Evolutionary conservation across 2,888 invertebrate genomes (phyloP), one percentile per base, ranked within the genome.

Genomic region (Eilema caniola): DNA sequence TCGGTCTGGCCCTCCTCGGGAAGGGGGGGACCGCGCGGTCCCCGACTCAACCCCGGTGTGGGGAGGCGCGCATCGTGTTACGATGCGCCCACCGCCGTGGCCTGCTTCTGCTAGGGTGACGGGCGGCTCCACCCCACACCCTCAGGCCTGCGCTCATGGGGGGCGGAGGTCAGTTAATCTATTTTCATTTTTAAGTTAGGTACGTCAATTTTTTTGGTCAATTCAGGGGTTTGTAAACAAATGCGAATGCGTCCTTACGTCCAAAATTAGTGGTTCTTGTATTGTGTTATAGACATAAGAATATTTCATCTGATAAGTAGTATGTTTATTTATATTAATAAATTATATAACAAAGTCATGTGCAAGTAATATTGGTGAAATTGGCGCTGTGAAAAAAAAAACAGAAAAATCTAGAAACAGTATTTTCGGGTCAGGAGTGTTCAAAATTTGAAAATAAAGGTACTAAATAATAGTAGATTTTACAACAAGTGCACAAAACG

Each of bases 381-480:
- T 71, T 64, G 37, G 53, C 71, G 73, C 78, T 80, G 70, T 76
- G 69, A 74, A 60, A 67, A 74, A 60, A 67, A 66, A 65, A 73
- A 65, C 70, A 56, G 64, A 74, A 63, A 10, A 57, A 20, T 68
- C 66, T 70, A 72, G 57, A 57, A 64, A 62, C 73, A 76, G 73
- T 78, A 78, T 71, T 76, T 67, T 68, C 64, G 59, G 64, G 67
- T 71, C 75, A 66, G 65, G 60, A 70, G 68, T 76, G 72, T 78
- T 78, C 65, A 77, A 77, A 76, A 74, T 75, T 66, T 69, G 62
- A 72, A 71, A 60, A 71, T 68, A 73, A 80, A 69, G 69, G 69
- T 75, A 75, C 71, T 79, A 76, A 80, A 68, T 73, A 65, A 79
- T n/a, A n/a, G n/a, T n/a, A n/a, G n/a, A n/a, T n/a, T n/a, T n/a